Evolutionary conservation across 2,113 vertebrate species (phyloP).

Genomic region (Triplophysa siluroides): DNA sequence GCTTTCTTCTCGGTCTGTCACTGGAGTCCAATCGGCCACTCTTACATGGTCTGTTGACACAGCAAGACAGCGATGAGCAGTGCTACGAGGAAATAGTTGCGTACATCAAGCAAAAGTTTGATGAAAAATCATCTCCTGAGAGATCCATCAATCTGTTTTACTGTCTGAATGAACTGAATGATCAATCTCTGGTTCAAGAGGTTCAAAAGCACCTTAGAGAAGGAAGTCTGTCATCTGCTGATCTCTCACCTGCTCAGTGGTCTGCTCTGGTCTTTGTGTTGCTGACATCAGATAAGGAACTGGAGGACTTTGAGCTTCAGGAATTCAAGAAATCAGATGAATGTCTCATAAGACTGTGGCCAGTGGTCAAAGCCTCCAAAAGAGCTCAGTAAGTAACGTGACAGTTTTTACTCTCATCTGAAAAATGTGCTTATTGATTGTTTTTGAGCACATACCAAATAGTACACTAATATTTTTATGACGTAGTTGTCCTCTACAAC

Average conservation of each 20-base stretch:
- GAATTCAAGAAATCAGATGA: slow-evolving; percentile 32
- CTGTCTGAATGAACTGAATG: background rate
- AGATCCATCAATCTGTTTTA: slow-evolving; percentile 18
- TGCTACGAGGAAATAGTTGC: background rate
- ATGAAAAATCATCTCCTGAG: slow-evolving; percentile 21
- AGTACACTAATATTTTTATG: too few species aligned
- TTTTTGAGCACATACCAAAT: too few species aligned
- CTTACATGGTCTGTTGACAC: background rate
- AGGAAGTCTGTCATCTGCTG: slow-evolving; percentile 15
- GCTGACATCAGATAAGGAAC: slow-evolving; percentile 33
- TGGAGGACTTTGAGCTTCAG: slow-evolving; percentile 30
- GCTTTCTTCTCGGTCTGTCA: too few species aligned
- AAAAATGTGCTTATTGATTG: too few species aligned
- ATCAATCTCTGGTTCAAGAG: too few species aligned
- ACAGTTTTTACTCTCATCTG: too few species aligned
- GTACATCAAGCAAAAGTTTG: slow-evolving; percentile 34
- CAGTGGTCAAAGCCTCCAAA: slow-evolving; percentile 11
- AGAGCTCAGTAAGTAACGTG: slow-evolving; percentile 6
- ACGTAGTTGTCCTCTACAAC: too few species aligned
- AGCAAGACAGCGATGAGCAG: background rate
- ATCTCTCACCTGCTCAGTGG: slow-evolving; percentile 7
- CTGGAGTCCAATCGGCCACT: background rate
- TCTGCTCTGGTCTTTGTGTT: slow-evolving; percentile 18
- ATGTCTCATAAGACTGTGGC: slow-evolving; percentile 12
- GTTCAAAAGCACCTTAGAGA: too few species aligned